Conservation (phyloP, 2,888 invertebrate species). For the Liodrosophila aerea region DNA sequence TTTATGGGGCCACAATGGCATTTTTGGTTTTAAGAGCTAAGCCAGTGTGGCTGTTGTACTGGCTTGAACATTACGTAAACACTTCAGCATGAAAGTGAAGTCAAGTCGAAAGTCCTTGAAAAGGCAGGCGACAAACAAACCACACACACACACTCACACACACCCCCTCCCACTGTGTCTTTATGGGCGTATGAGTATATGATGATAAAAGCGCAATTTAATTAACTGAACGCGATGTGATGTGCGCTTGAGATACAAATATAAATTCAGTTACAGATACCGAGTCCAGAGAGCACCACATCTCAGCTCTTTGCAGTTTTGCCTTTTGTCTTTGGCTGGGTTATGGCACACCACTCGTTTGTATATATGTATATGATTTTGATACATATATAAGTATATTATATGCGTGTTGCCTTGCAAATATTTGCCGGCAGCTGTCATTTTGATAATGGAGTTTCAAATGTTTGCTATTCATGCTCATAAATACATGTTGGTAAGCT, state of each 20-base stretch:
- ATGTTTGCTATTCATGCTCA: conserved; percentile 56
- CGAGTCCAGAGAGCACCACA: not conserved
- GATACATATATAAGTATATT: conserved; percentile 19
- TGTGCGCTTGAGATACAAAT: conserved; percentile 34
- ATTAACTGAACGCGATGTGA: conserved; percentile 46
- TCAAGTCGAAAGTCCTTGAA: conserved; percentile 38
- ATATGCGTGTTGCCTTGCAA: conserved; percentile 42
- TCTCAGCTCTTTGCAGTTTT: conserved; percentile 6
- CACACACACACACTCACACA: no score
- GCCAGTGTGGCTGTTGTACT: conserved; percentile 21
- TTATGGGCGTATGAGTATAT: conserved; percentile 10
- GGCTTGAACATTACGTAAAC: conserved; percentile 44
- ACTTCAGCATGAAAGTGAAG: conserved; percentile 38
- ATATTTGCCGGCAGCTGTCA: conserved; percentile 65
- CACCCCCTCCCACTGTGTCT: not conserved
- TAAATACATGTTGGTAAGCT: conserved; percentile 51
- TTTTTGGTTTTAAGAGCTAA: conserved; percentile 48
- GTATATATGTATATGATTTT: conserved; percentile 13
- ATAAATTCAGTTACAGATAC: conserved; percentile 19
- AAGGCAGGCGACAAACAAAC: conserved; percentile 17
- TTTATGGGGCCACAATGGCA: conserved; percentile 43
- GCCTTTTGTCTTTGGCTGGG: conserved; percentile 33
- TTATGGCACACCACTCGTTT: conserved; percentile 5
- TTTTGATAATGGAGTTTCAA: conserved; percentile 66
- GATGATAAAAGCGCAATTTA: conserved; percentile 58